Evolutionary conservation across 1,140 invertebrate genomes (phyloP), one percentile per base, ranked within the genome.

Genomic region (Neodiprion fabricii): DNA sequence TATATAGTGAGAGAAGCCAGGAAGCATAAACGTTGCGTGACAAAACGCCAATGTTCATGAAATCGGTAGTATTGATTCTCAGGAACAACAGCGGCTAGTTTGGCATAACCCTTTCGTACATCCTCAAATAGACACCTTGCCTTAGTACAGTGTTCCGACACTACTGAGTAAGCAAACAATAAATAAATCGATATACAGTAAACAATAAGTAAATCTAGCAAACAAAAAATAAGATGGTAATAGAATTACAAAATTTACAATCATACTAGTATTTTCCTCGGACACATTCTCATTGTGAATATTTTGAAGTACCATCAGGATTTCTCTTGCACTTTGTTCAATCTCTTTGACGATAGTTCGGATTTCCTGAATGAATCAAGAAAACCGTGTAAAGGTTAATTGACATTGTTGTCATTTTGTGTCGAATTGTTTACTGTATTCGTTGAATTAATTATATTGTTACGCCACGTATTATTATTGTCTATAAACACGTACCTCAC

Each of bases 21-120:
- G 82, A 94, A 97, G 72, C 93, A 93, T 70, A 96, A 89, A 68
- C 93, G 89, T 81, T 97, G 96, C 0, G 93, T 96, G 75, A 94
- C 92, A 84, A 91, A 94, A 67, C 93, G 90, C 96, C 96, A 98
- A 76, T 95, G 94, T 80, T 98, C 96, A 82, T 96, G 92, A 82
- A 85, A 91, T 80, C 95, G 93, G 84, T 95, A 95, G 87, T 94
- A 95, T 77, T 95, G 92, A 75, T 92, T 91, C 40, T 78, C 72
- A 9, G 93, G 93, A 71, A 95, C 88, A 70, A 93, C 86, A 61
- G 80, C 74, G 40, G 90, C 85, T 48, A 96, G 81, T 76, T 89
- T 88, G n/a, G 81, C 77, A 85, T 92, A 94, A 40, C 91, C 89
- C 47, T 89, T 81, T 61, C 87, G 86, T 1, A 94, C 89, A 72